Evolutionary conservation across 2,113 vertebrate genomes (phyloP).

Genomic region (Cichladusa arquata): DNA sequence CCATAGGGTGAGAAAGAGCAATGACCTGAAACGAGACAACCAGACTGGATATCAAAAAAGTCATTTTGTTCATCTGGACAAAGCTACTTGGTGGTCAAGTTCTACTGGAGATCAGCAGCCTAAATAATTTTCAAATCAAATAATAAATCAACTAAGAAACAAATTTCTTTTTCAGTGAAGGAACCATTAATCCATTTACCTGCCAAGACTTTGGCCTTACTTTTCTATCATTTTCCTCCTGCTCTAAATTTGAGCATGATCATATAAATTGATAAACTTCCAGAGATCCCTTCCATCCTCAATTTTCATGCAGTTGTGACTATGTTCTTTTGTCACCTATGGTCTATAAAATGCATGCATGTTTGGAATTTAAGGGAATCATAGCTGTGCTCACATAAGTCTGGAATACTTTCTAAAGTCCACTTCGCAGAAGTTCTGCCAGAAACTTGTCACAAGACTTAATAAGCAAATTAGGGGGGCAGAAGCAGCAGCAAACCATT

Average conservation of each 20-base stretch:
- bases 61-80: not conserved
- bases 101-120: not conserved
- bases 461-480: not conserved
- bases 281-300: not conserved
- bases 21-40: not conserved
- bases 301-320: not conserved
- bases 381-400: not conserved
- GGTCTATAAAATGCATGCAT: not conserved
- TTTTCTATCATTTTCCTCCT: not conserved
- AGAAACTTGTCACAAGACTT: not conserved
- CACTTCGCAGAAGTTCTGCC: accelerated
- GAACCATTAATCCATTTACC: not conserved
- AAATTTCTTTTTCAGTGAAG: not conserved
- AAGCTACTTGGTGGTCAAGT: not conserved
- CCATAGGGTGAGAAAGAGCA: accelerated
- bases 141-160: not conserved
- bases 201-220: not conserved
- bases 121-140: not conserved
- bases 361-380: not conserved
- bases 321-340: not conserved
- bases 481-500: not conserved
- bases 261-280: not conserved
- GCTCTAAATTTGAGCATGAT: not conserved
- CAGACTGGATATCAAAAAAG: not conserved
- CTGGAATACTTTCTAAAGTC: not conserved